A percentile compares a stretch with the other conserved stretches of the same genome.
Conservation (phyloP, 2,888 invertebrate genomes). For the Drosophila phalerata region DNA sequence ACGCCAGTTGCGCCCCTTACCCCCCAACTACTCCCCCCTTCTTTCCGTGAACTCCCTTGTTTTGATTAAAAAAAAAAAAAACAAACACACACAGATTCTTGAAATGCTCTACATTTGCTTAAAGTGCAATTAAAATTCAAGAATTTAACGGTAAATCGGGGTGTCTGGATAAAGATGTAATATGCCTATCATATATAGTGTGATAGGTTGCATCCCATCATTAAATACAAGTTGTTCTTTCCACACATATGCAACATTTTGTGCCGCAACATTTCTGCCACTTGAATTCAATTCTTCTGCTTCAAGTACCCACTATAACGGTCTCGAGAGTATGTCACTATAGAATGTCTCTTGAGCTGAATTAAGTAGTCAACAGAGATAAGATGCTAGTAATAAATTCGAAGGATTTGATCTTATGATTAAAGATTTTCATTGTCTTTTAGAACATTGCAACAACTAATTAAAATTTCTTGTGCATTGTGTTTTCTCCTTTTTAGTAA, state of each 20-base stretch:
- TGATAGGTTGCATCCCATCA: conserved; percentile 4
- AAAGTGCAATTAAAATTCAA: conserved; percentile 67
- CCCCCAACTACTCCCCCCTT: background rate
- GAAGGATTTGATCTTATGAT: background rate
- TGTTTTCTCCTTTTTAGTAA: background rate
- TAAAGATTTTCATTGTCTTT: background rate
- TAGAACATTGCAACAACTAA: background rate
- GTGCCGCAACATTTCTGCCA: conserved; percentile 11
- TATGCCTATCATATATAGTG: conserved; percentile 36
- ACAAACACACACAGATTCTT: conserved; percentile 30
- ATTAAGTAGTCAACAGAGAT: background rate
- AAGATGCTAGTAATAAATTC: background rate
- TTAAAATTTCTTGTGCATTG: background rate
- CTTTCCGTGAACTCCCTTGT: conserved; percentile 23
- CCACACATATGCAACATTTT: conserved; percentile 10
- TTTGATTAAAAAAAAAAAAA: conserved; percentile 39
- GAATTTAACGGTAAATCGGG: conserved; percentile 54
- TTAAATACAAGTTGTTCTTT: background rate
- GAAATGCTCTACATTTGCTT: conserved; percentile 72
- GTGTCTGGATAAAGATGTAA: conserved; percentile 33
- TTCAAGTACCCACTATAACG: conserved; percentile 14
- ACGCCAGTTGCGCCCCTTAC: conserved; percentile 40
- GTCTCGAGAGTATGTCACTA: background rate
- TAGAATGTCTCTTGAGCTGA: background rate
- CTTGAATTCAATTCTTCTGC: background rate